phyloP scores from a whole-genome alignment of 2,888 invertebrate species.

The Hyposoter dolosus region DNA sequence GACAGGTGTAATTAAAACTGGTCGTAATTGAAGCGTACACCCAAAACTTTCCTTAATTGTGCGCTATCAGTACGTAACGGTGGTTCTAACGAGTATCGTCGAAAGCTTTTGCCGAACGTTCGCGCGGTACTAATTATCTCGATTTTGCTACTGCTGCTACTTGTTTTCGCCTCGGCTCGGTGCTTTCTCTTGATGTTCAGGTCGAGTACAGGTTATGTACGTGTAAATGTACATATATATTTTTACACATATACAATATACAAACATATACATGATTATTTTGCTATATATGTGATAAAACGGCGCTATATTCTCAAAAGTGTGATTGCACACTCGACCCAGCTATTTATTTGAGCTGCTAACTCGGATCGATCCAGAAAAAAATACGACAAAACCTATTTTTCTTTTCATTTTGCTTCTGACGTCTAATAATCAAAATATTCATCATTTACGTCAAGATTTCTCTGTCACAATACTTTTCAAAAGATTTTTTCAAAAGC shows the following conservation, averaged over 20 bases:
- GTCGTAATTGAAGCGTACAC: slow-evolving; percentile 79
- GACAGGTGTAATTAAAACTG: slow-evolving; percentile 80
- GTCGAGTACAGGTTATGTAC: slow-evolving; percentile 9
- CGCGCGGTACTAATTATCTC: slow-evolving; percentile 67
- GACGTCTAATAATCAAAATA: background rate
- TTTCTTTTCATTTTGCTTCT: background rate
- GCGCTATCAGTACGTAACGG: slow-evolving; percentile 80
- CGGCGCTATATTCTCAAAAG: background rate
- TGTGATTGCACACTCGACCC: slow-evolving; percentile 14
- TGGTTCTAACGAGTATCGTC: slow-evolving; percentile 79
- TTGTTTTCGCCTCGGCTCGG: slow-evolving; percentile 7
- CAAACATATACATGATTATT: background rate
- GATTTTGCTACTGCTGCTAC: slow-evolving; percentile 59
- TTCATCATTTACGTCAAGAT: background rate
- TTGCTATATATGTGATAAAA: background rate
- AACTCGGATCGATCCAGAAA: background rate
- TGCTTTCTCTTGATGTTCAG: slow-evolving; percentile 14
- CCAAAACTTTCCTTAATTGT: slow-evolving; percentile 81
- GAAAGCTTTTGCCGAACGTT: slow-evolving; percentile 71
- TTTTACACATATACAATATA: background rate
- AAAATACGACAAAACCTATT: background rate
- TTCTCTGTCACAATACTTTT: background rate
- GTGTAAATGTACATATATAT: slow-evolving; percentile 5
- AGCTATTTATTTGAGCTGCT: slow-evolving; percentile 42
- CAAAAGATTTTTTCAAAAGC: background rate